Evolutionary conservation across 2,888 invertebrate species (phyloP).

Genomic region (Spicauda simplicius): DNA sequence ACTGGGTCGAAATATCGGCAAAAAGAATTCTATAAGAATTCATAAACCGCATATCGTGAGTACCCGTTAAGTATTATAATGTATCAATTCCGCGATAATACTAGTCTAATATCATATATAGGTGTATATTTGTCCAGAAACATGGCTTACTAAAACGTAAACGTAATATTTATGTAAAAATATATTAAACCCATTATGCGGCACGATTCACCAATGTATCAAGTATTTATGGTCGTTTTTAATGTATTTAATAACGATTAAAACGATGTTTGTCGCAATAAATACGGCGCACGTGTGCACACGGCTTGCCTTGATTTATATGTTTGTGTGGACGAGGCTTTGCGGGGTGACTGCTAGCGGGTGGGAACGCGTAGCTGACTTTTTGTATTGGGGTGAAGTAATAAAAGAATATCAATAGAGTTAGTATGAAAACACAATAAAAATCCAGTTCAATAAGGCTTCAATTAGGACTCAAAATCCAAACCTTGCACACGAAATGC

Average conservation of each 20-base stretch:
- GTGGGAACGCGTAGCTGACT: background rate
- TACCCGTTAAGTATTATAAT: too few relatives aligned
- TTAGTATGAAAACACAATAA: too few relatives aligned
- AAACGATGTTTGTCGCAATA: conserved; percentile 23
- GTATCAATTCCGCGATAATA: too few relatives aligned
- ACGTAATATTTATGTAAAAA: background rate
- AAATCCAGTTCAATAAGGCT: too few relatives aligned
- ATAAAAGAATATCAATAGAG: too few relatives aligned
- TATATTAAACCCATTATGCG: background rate
- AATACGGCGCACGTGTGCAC: conserved; percentile 26
- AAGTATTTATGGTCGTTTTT: conserved; percentile 18
- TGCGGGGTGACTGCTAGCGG: background rate
- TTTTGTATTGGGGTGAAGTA: background rate
- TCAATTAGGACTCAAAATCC: too few relatives aligned
- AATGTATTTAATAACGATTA: conserved; percentile 30
- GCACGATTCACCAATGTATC: background rate
- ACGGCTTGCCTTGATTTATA: conserved; percentile 12
- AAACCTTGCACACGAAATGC: too few relatives aligned
- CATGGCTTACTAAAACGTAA: background rate
- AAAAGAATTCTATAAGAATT: too few relatives aligned
- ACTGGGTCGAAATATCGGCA: too few relatives aligned
- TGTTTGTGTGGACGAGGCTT: conserved; percentile 24
- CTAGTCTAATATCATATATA: too few relatives aligned
- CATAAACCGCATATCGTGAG: too few relatives aligned
- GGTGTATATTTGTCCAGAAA: too few relatives aligned